Conservation (phyloP, 2,113 vertebrate genomes). For the Corvus moneduloides region DNA sequence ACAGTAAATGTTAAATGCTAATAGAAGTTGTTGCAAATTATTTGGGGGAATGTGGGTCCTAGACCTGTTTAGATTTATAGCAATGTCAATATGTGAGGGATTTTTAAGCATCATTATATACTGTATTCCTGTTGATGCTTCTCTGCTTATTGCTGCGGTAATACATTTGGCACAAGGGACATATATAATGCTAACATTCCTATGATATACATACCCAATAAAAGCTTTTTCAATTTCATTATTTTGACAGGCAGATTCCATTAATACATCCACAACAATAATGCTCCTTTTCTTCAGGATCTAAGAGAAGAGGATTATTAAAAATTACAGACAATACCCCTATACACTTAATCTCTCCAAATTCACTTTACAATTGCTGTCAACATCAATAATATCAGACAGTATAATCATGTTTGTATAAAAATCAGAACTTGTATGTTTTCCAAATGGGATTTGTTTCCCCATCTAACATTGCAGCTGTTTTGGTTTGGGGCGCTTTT, state of each 20-base stretch:
- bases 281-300: not conserved
- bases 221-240: conserved; percentile 33
- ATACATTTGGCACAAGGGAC: conserved; percentile 54
- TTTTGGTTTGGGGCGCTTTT: not conserved
- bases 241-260: conserved; percentile 58
- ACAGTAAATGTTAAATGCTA: not conserved
- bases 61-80: not conserved
- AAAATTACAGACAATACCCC: conserved; percentile 24
- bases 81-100: not conserved
- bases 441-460: not conserved
- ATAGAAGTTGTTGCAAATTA: not conserved
- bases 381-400: conserved; percentile 40
- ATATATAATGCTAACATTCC: conserved; percentile 41
- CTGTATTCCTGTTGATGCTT: conserved; percentile 17
- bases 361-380: conserved; percentile 40
- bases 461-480: not conserved
- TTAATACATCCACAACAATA: conserved; percentile 33
- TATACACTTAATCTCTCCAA: conserved; percentile 44
- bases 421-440: not conserved
- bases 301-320: conserved; percentile 27
- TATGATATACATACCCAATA: conserved; percentile 43
- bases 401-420: conserved; percentile 28
- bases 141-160: conserved; percentile 41
- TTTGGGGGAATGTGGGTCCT: not conserved
- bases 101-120: conserved; percentile 13